Evolutionary conservation across 2,797 vertebrate genomes (phyloP).

Genomic region (Hemibagrus guttatus): DNA sequence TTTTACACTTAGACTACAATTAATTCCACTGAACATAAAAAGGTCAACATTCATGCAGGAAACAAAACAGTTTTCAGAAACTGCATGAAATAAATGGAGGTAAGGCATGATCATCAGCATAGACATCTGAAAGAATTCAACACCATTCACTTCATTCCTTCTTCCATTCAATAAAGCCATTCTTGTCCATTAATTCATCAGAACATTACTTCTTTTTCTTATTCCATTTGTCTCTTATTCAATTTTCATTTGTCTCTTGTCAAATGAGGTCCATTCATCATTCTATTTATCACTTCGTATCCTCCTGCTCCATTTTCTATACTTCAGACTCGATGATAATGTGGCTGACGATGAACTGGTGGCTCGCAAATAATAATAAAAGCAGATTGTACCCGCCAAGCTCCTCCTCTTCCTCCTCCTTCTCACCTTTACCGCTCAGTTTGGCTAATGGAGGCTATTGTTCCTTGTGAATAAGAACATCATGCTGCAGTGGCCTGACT

Average conservation of each 20-base stretch:
- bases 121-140: conserved; percentile 11
- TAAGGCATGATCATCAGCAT: conserved; percentile 76
- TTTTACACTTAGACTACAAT: conserved; percentile 56
- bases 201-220: background rate
- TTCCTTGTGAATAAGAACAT: background rate
- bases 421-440: background rate
- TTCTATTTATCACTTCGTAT: background rate
- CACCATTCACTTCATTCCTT: background rate
- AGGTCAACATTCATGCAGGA: conserved; percentile 83
- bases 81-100: conserved; percentile 74
- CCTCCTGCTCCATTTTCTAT: background rate
- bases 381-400: background rate
- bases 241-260: background rate
- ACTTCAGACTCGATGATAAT: background rate
- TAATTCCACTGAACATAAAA: conserved; percentile 62
- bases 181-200: background rate
- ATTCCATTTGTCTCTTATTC: background rate
- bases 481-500: background rate
- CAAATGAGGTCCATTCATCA: background rate
- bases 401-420: background rate
- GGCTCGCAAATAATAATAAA: background rate
- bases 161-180: background rate
- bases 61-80: conserved; percentile 70
- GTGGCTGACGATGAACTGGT: background rate
- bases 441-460: background rate